phyloP scores from a whole-genome alignment of 2,113 vertebrate species.

The Mobula birostris region DNA sequence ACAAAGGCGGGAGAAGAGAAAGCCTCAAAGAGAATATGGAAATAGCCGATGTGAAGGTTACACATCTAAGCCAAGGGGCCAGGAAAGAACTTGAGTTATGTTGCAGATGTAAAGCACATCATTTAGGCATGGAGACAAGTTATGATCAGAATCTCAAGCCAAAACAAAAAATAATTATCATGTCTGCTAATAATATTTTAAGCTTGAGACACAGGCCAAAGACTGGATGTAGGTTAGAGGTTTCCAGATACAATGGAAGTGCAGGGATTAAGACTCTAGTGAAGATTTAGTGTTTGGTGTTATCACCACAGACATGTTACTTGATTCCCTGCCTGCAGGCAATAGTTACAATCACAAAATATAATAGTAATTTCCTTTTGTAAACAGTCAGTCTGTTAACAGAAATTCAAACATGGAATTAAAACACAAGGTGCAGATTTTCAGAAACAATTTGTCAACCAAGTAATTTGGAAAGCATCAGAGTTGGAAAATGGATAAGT shows the following conservation, averaged over 20 bases:
- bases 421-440: background rate
- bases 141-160: too few species aligned
- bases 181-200: too few species aligned
- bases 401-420: background rate
- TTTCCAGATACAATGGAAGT: background rate
- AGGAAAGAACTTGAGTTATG: too few species aligned
- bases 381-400: background rate
- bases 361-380: too few species aligned
- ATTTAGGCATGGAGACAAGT: too few species aligned
- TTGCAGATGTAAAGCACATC: too few species aligned
- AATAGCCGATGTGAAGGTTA: background rate
- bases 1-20: background rate
- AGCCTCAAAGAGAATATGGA: background rate
- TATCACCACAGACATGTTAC: background rate
- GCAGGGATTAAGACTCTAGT: background rate
- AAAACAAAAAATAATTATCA: too few species aligned
- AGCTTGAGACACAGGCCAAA: too few species aligned
- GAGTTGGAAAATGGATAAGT: background rate
- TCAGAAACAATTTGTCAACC: background rate
- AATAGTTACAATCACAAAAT: background rate
- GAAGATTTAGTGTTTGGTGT: background rate
- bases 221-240: too few species aligned
- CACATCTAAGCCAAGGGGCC: too few species aligned
- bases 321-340: background rate
- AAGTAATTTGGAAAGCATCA: background rate